Base-by-base conservation (phyloP, 2,797 vertebrate species). In the Acropternis orthonyx region DNA sequence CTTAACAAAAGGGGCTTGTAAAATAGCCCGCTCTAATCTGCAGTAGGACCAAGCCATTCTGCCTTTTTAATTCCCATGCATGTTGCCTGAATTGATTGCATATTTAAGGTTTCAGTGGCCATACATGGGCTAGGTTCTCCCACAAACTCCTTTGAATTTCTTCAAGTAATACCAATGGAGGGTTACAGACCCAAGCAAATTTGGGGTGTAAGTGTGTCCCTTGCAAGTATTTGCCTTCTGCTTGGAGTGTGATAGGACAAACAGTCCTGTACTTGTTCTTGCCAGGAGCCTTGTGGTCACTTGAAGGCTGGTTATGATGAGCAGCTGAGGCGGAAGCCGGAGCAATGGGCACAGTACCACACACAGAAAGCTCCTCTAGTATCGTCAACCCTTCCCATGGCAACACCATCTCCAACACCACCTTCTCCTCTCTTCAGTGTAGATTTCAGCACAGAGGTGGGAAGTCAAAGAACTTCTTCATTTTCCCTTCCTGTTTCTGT, bases 341-440 rank as follows among this genome's bases (percentile, higher is more conserved):
- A 99, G 73, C 99, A 99, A 92, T 99, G 99, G 99, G 98, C 98
- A 10, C 98, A 98, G 63, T 98, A 98, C 94, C 98, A 98, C 91
- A 95, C 97, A 2, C 98, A 98, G 96, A 98, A 98, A 96, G 95
- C 98, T 97, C 96, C 98, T 97, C 97, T 98, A 97, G 97, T 98
- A 95, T 98, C 98, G 7, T 98, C 96, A 90, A 96, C 98, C 86
- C 97, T 98, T 92, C 98, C 98, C 97, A 93, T 98, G 98, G 98
- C 98, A 80, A 96, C 98, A 28, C 98, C 98, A 28, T 98, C 98
- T 92, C 98, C 98, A 84, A 98, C 99, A 68, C 99, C 98, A 84
- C 98, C 99, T 94, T 99, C 99, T 92, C 99, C 99, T 89, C 98
- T 99, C 86, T 99, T 99, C 97, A 98, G 98, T 77, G 98, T 99